phyloP scores from a whole-genome alignment of 2,888 invertebrate genomes.

The Ectemnius lituratus region DNA sequence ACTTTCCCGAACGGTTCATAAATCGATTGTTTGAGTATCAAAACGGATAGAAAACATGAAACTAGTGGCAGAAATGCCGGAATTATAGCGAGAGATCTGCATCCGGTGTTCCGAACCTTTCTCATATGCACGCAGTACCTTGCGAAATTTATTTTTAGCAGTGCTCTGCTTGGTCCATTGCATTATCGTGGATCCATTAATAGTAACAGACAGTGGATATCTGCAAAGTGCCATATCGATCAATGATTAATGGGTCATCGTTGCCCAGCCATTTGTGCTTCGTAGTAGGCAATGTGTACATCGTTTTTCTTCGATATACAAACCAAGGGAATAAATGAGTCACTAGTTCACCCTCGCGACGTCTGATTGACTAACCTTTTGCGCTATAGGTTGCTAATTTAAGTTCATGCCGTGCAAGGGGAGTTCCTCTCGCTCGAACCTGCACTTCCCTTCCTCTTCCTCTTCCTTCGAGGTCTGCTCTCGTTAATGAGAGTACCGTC shows the following conservation, averaged over 20 bases:
- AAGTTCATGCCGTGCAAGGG: constrained; percentile 63
- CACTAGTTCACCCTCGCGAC: constrained; percentile 62
- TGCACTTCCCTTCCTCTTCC: constrained; percentile 38
- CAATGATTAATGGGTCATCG: constrained; percentile 32
- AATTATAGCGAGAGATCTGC: too few relatives aligned
- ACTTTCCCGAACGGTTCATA: too few relatives aligned
- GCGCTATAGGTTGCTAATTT: constrained; percentile 77
- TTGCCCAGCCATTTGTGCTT: constrained; percentile 24
- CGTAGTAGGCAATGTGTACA: constrained; percentile 9
- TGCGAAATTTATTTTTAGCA: neutral
- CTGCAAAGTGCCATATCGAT: constrained; percentile 9
- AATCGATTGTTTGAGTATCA: too few relatives aligned
- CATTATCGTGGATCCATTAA: constrained; percentile 10
- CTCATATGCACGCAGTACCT: neutral
- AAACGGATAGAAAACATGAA: too few relatives aligned
- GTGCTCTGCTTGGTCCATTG: neutral
- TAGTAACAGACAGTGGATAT: constrained; percentile 12
- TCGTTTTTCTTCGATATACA: constrained; percentile 32
- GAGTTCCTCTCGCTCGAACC: constrained; percentile 51
- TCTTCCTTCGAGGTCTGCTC: constrained; percentile 61
- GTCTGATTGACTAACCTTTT: constrained; percentile 74
- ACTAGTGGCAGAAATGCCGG: too few relatives aligned
- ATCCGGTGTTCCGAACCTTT: neutral
- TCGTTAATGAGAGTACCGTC: constrained; percentile 70
- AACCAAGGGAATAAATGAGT: constrained; percentile 67